Base-by-base conservation (phyloP, 1,140 invertebrate species). In the Lycorma delicatula region DNA sequence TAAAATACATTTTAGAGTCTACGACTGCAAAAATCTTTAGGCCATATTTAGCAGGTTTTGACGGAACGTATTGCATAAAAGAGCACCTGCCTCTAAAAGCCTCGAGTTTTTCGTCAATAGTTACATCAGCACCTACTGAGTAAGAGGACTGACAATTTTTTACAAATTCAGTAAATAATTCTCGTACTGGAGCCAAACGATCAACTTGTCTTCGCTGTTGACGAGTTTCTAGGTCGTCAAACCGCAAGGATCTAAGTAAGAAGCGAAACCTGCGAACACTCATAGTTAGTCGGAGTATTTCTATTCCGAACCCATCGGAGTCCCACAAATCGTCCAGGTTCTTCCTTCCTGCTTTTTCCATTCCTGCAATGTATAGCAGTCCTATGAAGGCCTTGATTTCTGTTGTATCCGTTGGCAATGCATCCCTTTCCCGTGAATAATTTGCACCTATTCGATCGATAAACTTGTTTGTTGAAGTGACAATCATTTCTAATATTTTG, bases 11-110 rank as follows among this genome's bases (percentile, higher is more conserved):
- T 48, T 56, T 58, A n/a, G 64, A 58, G 31, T 67, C 67, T 11
- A 55, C 56, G 16, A 65, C 9, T n/a, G 64, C 58, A 51, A 60
- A 66, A 28, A 74, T 64, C 67, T 76, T 75, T 22, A 77, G 59
- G 1, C 74, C 75, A 62, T 67, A 70, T 63, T 70, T 71, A 38
- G 56, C 60, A 26, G 70, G 70, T 61, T 74, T 75, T n/a, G 56
- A 62, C 25, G 73, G 71, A 54, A 77, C 75, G 56, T 74, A 75
- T 53, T 71, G 67, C 25, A 65, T 59, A 50, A 74, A 71, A 27
- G 48, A 54, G 52, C 70, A 72, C 16, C 64, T 38, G n/a, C 71
- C 73, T 27, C 70, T 49, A 64, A 74, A 75, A 13, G 61, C 46
- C 1, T 73, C 44, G 12, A 73, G 59, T 22, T 64, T 64, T 60